A percentile compares a stretch with the other conserved stretches of the same genome.
Conservation (phyloP, 2,888 invertebrate genomes). For the Hydraecia micacea region DNA sequence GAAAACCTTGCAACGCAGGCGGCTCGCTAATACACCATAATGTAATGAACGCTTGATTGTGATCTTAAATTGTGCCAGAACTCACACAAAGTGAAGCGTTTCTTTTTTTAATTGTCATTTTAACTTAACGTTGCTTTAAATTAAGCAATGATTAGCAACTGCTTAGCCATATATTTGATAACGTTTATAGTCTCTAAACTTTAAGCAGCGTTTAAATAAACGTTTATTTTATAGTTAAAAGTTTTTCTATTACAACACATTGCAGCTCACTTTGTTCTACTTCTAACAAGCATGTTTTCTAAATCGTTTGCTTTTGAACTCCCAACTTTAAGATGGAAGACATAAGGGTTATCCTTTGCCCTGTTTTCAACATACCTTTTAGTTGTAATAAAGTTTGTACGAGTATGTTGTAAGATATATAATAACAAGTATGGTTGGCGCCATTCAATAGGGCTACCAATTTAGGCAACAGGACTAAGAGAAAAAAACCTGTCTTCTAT, state of each 20-base stretch:
- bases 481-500: neutral
- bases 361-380: neutral
- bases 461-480: neutral
- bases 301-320: slow-evolving; percentile 3
- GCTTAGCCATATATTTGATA: neutral
- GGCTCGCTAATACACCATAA: too few relatives aligned
- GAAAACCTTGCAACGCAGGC: too few relatives aligned
- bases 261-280: neutral
- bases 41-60: neutral
- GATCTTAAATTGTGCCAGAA: neutral
- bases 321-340: neutral
- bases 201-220: neutral
- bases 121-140: neutral
- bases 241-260: neutral
- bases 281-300: neutral
- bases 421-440: slow-evolving; percentile 63
- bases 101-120: neutral
- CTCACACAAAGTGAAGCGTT: neutral
- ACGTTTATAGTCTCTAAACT: neutral
- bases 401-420: slow-evolving; percentile 59
- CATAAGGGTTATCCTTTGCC: slow-evolving; percentile 8
- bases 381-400: slow-evolving; percentile 50
- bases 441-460: slow-evolving; percentile 52
- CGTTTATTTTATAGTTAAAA: neutral
- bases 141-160: neutral